Percentiles rank a stretch among this genome's conserved stretches.
Conservation (phyloP, 2,113 vertebrate species). For the Saccopteryx leptura region DNA sequence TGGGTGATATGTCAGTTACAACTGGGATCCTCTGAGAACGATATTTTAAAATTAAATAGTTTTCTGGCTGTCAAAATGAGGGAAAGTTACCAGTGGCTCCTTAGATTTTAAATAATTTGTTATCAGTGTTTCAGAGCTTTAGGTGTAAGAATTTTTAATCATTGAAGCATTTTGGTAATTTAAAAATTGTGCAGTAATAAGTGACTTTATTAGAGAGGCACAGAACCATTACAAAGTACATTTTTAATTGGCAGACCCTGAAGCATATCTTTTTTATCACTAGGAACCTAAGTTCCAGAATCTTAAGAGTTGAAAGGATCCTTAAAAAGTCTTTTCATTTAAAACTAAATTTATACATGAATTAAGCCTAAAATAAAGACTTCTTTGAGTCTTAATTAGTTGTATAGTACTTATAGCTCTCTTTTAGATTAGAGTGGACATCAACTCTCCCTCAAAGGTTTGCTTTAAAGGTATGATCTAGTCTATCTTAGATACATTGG, state of each 20-base stretch:
- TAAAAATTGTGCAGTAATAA: constrained; percentile 34
- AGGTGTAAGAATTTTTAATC: constrained; percentile 50
- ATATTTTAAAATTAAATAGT: constrained; percentile 62
- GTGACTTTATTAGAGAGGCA: constrained; percentile 17
- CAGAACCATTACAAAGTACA: background rate
- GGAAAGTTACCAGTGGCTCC: constrained; percentile 41
- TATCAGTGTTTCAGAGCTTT: constrained; percentile 37
- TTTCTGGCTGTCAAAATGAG: constrained; percentile 27
- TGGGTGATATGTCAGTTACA: constrained; percentile 33
- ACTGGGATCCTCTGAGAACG: background rate
- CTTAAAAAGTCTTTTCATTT: constrained; percentile 32
- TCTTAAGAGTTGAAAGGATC: background rate
- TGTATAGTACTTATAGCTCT: background rate
- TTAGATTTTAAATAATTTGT: constrained; percentile 34
- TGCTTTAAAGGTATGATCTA: background rate
- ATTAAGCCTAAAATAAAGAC: background rate
- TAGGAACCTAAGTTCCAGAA: constrained; percentile 6
- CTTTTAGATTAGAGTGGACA: background rate
- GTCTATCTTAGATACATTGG: background rate
- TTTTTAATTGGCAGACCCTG: background rate
- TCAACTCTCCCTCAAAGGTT: background rate
- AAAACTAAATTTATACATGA: constrained; percentile 9
- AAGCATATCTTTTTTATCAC: constrained; percentile 21
- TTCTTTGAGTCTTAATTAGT: constrained; percentile 11
- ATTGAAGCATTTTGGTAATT: constrained; percentile 39